Evolutionary conservation across 2,113 vertebrate species (phyloP).

Genomic region (Sinocyclocheilus anophthalmus): DNA sequence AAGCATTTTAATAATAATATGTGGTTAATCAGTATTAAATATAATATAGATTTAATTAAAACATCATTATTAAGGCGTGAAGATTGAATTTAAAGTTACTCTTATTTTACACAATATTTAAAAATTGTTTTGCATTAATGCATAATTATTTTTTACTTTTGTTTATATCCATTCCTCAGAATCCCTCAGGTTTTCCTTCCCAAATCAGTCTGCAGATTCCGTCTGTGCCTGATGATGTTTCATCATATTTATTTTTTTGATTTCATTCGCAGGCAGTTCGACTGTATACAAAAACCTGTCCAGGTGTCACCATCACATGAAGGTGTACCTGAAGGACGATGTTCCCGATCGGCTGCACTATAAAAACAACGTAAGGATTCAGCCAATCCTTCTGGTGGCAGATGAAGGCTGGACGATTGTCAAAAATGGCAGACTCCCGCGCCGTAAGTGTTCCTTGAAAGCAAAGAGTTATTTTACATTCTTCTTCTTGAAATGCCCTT

Average conservation of each 20-base stretch:
- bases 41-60: too few relatives aligned
- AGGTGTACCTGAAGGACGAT: slow-evolving; percentile 82
- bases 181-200: background rate
- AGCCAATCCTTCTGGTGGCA: slow-evolving; percentile 88
- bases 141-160: too few relatives aligned
- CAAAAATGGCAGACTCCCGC: slow-evolving; percentile 69
- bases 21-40: too few relatives aligned
- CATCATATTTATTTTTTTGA: background rate
- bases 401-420: slow-evolving; percentile 96
- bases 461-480: background rate
- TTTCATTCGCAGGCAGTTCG: slow-evolving; percentile 68
- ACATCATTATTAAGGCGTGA: too few relatives aligned
- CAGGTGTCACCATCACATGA: slow-evolving; percentile 81
- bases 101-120: too few relatives aligned
- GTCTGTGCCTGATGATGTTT: background rate
- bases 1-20: too few relatives aligned
- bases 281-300: slow-evolving; percentile 76
- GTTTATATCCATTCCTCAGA: too few relatives aligned
- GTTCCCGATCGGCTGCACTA: slow-evolving; percentile 91
- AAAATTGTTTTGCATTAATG: too few relatives aligned
- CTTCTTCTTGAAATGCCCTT: too few relatives aligned
- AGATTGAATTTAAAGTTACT: too few relatives aligned
- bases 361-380: slow-evolving; percentile 80
- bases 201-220: background rate
- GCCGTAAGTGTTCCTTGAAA: slow-evolving; percentile 72